Evolutionary conservation across 2,797 vertebrate genomes (phyloP).

Genomic region (Scleropages formosus): DNA sequence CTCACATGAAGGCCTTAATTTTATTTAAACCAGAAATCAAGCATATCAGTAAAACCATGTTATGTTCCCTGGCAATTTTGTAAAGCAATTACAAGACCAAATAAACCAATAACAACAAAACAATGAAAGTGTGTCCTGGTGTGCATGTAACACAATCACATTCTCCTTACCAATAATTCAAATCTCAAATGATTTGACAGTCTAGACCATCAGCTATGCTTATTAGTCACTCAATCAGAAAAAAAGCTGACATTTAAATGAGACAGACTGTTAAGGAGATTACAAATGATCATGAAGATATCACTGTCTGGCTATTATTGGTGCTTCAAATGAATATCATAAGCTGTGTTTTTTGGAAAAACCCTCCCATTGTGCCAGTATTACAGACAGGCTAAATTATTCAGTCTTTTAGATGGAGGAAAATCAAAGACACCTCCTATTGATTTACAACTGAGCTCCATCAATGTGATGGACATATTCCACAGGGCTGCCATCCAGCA

Average conservation of each 20-base stretch:
- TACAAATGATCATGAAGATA: not conserved
- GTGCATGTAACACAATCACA: too few relatives aligned
- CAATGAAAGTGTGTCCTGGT: too few relatives aligned
- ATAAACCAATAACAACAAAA: too few relatives aligned
- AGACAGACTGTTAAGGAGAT: too few relatives aligned
- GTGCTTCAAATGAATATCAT: not conserved
- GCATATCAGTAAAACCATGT: not conserved
- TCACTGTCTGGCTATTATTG: not conserved
- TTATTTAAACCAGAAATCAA: conserved; percentile 4
- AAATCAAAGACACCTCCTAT: conserved; percentile 43
- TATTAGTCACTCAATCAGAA: too few relatives aligned
- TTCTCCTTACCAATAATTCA: too few relatives aligned
- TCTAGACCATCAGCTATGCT: too few relatives aligned
- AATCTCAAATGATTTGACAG: too few relatives aligned
- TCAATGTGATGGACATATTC: conserved; percentile 59
- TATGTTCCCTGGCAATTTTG: too few relatives aligned
- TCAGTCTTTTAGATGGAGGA: conserved; percentile 53
- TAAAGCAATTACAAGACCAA: too few relatives aligned
- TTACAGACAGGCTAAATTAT: conserved; percentile 55
- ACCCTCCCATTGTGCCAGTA: not conserved
- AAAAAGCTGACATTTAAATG: too few relatives aligned
- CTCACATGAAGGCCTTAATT: conserved; percentile 14
- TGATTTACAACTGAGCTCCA: conserved; percentile 52
- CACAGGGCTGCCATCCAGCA: conserved; percentile 40
- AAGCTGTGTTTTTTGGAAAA: not conserved